Percentiles rank a stretch among this genome's conserved stretches.
phyloP scores from a whole-genome alignment of 2,113 vertebrate genomes.

The Proterorhinus semilunaris region DNA sequence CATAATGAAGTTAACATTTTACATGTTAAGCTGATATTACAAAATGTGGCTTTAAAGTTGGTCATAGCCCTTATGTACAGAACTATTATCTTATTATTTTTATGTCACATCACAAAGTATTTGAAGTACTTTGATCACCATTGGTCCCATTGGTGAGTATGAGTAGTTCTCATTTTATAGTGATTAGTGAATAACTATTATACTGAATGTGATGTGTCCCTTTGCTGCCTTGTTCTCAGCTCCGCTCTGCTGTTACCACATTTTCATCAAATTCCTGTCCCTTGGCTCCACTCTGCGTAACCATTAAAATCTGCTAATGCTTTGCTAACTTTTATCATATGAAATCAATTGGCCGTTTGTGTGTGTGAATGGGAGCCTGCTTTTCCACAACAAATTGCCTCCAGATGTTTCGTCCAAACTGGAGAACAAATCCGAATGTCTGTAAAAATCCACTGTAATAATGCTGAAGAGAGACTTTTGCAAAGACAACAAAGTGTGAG shows the following conservation, averaged over 20 bases:
- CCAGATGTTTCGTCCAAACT: constrained; percentile 54
- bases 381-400: constrained; percentile 53
- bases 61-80: no score
- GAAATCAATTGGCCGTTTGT: constrained; percentile 55
- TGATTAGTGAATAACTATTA: neutral
- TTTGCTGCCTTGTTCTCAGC: neutral
- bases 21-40: no score
- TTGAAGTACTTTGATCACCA: no score
- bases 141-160: neutral
- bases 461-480: constrained; percentile 61
- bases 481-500: constrained; percentile 69
- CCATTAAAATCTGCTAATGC: constrained; percentile 34
- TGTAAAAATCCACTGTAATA: constrained; percentile 66
- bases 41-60: no score
- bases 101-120: no score
- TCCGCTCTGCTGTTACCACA: neutral
- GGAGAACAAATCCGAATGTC: constrained; percentile 63
- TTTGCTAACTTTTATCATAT: constrained; percentile 47
- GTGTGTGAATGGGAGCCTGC: constrained; percentile 58
- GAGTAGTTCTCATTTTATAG: neutral
- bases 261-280: constrained; percentile 29
- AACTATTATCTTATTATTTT: no score
- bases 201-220: neutral
- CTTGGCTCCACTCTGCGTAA: constrained; percentile 6
- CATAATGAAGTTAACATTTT: no score